Percentiles rank a stretch among this genome's conserved stretches.
These are phyloP conservation scores for Poeciliopsis prolifica DNA, from an alignment of 2,113 vertebrate genomes.

Conservation along the genomic window DNA sequence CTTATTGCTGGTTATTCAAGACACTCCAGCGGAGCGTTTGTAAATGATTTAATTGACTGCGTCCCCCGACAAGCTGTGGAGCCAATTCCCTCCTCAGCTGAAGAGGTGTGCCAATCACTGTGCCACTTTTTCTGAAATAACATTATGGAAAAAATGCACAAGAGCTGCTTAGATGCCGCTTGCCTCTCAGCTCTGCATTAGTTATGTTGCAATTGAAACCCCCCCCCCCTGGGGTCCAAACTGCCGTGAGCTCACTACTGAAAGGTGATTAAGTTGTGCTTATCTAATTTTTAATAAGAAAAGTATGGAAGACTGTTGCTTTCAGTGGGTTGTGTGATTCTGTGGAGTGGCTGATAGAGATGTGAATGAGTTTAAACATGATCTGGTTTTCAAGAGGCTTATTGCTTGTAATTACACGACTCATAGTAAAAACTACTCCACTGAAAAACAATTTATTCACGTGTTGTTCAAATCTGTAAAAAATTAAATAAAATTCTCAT, in stretches of 20 bases:
- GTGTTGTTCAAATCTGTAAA: no score
- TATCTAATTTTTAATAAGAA: slow-evolving; percentile 29
- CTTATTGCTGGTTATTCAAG: slow-evolving; percentile 40
- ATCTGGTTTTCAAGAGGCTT: background rate
- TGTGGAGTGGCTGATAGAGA: slow-evolving; percentile 1
- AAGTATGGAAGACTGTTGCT: background rate
- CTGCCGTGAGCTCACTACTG: slow-evolving; percentile 24
- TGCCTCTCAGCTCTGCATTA: slow-evolving; percentile 56
- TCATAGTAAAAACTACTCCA: background rate
- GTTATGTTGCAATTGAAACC: slow-evolving; percentile 65
- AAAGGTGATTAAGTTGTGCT: slow-evolving; percentile 52
- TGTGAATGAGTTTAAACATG: background rate
- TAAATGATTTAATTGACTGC: slow-evolving; percentile 64
- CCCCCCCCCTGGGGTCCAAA: no score
- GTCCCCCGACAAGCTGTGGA: slow-evolving; percentile 34
- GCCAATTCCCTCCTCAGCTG: slow-evolving; percentile 49
- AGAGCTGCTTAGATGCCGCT: slow-evolving; percentile 66
- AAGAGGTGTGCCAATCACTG: slow-evolving; percentile 61
- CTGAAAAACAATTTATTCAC: no score
- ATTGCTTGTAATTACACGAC: background rate
- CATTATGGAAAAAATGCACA: slow-evolving; percentile 58
- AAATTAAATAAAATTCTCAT: no score
- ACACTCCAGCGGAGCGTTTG: slow-evolving; percentile 57
- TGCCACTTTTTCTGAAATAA: slow-evolving; percentile 69
- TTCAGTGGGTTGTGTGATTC: slow-evolving; percentile 19